Percentiles rank a stretch among this genome's conserved stretches.
Conservation (phyloP, 2,888 invertebrate species). For the Mimas tiliae region DNA sequence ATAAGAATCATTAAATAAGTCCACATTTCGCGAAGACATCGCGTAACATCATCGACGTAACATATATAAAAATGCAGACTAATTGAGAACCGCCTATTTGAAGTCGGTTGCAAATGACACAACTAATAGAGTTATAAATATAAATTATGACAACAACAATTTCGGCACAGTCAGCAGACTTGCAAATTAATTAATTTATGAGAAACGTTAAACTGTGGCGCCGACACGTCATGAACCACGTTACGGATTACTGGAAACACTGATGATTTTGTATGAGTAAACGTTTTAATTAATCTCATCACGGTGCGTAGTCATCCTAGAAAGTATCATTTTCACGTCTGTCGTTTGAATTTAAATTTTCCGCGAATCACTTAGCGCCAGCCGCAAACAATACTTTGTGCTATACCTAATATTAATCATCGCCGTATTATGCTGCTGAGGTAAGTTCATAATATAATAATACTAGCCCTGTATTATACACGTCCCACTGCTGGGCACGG, state of each 20-base stretch:
- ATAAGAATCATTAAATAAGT: no score
- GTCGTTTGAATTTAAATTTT: constrained; percentile 34
- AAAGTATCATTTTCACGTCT: constrained; percentile 38
- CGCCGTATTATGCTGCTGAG: not conserved
- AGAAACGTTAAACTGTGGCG: constrained; percentile 65
- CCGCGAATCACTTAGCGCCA: constrained; percentile 19
- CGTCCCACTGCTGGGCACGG: no score
- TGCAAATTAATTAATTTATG: constrained; percentile 74
- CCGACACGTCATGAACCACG: constrained; percentile 62
- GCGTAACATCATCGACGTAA: no score
- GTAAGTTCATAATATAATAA: no score
- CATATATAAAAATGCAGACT: no score
- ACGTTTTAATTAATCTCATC: constrained; percentile 52
- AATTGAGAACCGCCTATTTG: no score
- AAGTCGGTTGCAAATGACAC: not conserved
- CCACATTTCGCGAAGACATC: no score
- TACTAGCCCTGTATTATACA: no score
- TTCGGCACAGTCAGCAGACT: constrained; percentile 19
- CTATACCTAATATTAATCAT: constrained; percentile 6
- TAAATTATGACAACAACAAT: not conserved
- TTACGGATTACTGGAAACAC: constrained; percentile 58
- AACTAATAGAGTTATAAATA: not conserved
- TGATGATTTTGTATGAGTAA: constrained; percentile 52
- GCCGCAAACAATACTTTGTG: not conserved
- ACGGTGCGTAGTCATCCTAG: constrained; percentile 46